Conservation (phyloP, 2,113 vertebrate species). For the Acrocephalus kingi region DNA sequence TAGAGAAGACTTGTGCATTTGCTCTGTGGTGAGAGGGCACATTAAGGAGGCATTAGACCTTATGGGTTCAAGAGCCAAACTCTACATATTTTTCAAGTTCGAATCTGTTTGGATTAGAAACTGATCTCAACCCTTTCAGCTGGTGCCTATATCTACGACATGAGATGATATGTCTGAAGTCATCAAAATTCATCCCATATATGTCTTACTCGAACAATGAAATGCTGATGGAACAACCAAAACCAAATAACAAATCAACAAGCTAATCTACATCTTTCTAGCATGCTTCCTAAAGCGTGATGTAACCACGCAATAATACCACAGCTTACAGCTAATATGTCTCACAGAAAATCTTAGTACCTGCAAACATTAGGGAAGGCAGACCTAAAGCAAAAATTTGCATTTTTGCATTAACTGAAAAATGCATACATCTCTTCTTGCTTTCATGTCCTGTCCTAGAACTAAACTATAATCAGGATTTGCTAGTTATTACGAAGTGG, state of each 20-base stretch:
- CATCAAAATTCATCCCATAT: not conserved
- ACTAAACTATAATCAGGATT: not conserved
- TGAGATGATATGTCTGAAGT: not conserved
- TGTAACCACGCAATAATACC: conserved; percentile 16
- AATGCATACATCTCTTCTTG: not conserved
- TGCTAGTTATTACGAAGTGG: not conserved
- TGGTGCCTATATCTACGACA: not conserved
- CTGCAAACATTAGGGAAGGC: not conserved
- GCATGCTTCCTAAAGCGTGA: conserved; percentile 36
- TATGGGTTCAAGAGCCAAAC: not conserved
- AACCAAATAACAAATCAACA: conserved; percentile 21
- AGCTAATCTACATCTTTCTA: conserved; percentile 45
- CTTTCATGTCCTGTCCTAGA: not conserved
- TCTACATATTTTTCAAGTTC: not conserved
- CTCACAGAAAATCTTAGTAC: not conserved
- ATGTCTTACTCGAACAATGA: not conserved
- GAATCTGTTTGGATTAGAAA: not conserved
- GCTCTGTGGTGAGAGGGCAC: not conserved
- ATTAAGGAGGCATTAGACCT: not conserved
- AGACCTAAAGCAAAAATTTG: not conserved
- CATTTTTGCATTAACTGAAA: not conserved
- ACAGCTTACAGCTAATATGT: not conserved
- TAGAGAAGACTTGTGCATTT: not conserved
- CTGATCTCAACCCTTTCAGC: not conserved
- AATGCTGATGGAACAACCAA: conserved; percentile 9